Base-by-base conservation (phyloP, 2,113 vertebrate genomes). In the Otolemur garnettii region DNA sequence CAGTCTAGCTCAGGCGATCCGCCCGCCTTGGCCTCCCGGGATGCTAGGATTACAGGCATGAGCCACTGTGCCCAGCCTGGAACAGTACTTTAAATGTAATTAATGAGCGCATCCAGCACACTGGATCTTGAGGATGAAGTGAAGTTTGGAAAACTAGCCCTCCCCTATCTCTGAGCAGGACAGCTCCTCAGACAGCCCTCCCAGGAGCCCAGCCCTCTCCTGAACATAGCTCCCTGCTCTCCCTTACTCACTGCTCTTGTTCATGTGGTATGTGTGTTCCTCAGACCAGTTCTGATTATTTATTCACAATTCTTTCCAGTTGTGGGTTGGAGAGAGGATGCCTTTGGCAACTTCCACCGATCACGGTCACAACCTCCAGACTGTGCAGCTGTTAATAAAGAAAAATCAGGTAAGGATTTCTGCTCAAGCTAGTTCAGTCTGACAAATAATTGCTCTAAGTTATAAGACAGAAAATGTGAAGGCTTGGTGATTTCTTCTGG, bases 331-430 rank as follows among this genome's bases (percentile, higher is more conserved):
- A 91, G 99, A 99, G 97, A 98, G 99, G 96, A 99, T 99, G 98
- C 98, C 99, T n/a, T 98, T 99, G 90, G 99, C 99, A 88, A 99
- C 99, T 3, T 99, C 99, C 66, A 99, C 99, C 2, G 99, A 99
- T 89, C 99, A 99, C 12, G 99, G 99, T 57, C 98, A 99, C 98
- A 99, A 99, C 97, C 99, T 99, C 92, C 99, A 99, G 98, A 99
- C 99, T 0, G 99, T 99, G 64, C 99, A 99, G 98, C 98, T 99
- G 55, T 98, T 99, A 77, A 99, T 99, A 98, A 99, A 99, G 99
- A 99, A 99, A 98, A 99, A 99, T 90, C 99, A 99, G 99, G 99
- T 99, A 93, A 97, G 87, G 1, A 0, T 38, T 78, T 96, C 71
- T 92, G 3, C 77, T 79, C 3, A 2, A 81, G 18, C 57, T 89